Evolutionary conservation across 2,888 invertebrate genomes (phyloP), one percentile per base, ranked within the genome.

Genomic region (Baccha elongata): DNA sequence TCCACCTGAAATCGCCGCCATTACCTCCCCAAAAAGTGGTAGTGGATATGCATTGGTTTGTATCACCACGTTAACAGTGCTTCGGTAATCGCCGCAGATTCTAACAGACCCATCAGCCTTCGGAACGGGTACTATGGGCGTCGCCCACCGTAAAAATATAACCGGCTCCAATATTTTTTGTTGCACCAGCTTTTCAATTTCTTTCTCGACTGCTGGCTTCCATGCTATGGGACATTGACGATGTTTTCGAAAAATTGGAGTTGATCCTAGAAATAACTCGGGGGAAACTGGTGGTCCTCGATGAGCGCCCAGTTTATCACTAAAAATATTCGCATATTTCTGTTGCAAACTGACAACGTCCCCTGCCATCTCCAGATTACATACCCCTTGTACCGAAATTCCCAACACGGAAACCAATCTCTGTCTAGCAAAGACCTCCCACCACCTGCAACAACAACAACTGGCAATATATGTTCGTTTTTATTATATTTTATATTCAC

Each of bases 361-460:
- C 44, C 10, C 10, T 35, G n/a, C 37, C 35, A 64, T 1, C 29
- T 64, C 73, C 6, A 55, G 1, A 5, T 35, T 46, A 35, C 64
- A 46, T 1, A 64, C 62, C 4, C 62, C n/a, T n/a, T n/a, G n/a
- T n/a, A 69, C 23, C 32, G 62, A 6, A 11, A 69, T 69, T 15
- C n/a, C n/a, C 68, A 55, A 2, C 4, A 26, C 5, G 52, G n/a
- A 35, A 75, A 44, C 60, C 68, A 68, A 23, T 75, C 67, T 48
- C 74, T 53, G 15, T 58, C 75, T 60, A 68, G 3, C 32, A 60
- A 60, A 19, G 53, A 67, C 35, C 46, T 15, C 29, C 62, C 62
- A 64, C 64, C 44, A 72, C 53, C 72, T 72, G 62, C 52, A 64
- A 44, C 11, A 64, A 64, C 72, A 52, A 60, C 11, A 40, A 62